phyloP scores from a whole-genome alignment of 2,797 vertebrate genomes.

The Intellagama lesueurii region DNA sequence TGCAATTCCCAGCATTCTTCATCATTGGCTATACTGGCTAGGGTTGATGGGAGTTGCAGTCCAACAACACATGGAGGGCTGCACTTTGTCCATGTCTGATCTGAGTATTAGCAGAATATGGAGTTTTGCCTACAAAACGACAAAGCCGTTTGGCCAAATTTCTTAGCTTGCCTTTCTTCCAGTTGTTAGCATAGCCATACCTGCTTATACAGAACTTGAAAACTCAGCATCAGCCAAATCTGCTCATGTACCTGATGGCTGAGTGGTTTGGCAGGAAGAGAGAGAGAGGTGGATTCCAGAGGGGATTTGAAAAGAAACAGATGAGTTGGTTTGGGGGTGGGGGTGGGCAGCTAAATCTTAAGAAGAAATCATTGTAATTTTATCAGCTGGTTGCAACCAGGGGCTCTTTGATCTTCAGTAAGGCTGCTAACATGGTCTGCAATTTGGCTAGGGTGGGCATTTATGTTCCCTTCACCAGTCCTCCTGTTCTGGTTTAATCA shows the following conservation, averaged over 20 bases:
- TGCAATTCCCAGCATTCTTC: too few relatives aligned
- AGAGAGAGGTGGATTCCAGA: neutral
- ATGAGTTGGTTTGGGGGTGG: neutral
- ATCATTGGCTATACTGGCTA: too few relatives aligned
- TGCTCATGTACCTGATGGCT: neutral
- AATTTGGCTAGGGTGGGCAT: neutral
- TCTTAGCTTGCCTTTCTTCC: neutral
- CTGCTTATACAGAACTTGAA: constrained; percentile 1
- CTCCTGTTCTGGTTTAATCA: constrained; percentile 15
- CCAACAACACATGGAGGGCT: too few relatives aligned
- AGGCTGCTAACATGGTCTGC: neutral
- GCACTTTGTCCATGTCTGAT: neutral
- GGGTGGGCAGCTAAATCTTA: neutral
- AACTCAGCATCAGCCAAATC: constrained; percentile 2
- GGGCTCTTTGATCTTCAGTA: neutral
- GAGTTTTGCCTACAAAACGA: neutral
- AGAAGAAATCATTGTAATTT: neutral
- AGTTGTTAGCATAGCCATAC: neutral
- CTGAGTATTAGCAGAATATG: neutral
- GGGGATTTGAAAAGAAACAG: neutral
- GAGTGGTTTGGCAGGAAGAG: neutral
- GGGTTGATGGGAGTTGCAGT: too few relatives aligned
- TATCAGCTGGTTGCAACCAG: neutral
- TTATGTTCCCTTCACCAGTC: neutral
- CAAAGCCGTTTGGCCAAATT: neutral